A percentile compares a stretch with the other conserved stretches of the same genome.
Evolutionary conservation across 2,113 vertebrate genomes (phyloP).

Genomic region (Perccottus glenii): DNA sequence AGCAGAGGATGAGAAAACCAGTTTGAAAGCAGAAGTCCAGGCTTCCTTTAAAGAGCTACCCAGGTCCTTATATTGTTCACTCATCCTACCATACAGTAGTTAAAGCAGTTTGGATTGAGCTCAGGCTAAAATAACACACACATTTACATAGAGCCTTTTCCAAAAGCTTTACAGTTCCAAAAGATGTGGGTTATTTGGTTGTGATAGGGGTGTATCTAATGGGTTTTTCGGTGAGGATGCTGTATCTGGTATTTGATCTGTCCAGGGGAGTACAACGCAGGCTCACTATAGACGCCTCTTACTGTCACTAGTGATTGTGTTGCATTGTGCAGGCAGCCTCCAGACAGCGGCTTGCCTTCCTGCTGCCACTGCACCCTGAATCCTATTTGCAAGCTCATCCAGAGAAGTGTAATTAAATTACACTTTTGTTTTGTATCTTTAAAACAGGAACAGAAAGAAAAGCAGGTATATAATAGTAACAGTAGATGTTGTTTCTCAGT

Average conservation of each 20-base stretch:
- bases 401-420: constrained; percentile 14
- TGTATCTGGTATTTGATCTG: constrained; percentile 38
- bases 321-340: constrained; percentile 32
- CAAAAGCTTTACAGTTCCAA: no score
- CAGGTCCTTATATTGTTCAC: no score
- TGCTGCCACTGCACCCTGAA: not conserved
- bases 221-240: constrained; percentile 19
- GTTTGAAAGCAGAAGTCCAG: no score
- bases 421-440: no score
- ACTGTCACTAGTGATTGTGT: constrained; percentile 55
- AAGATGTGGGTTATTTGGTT: constrained; percentile 39
- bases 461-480: not conserved
- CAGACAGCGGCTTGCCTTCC: constrained; percentile 13
- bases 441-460: constrained; percentile 5
- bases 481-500: no score
- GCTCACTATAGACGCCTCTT: constrained; percentile 11
- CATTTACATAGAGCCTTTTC: no score
- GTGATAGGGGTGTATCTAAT: constrained; percentile 9
- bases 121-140: no score
- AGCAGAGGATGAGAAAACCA: no score
- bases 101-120: no score
- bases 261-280: constrained; percentile 27
- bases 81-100: no score
- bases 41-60: no score
- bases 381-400: constrained; percentile 31